These are phyloP conservation scores for Periophthalmodon schlosseri DNA, from an alignment of 2,113 vertebrate species.

Conservation along the genomic window DNA sequence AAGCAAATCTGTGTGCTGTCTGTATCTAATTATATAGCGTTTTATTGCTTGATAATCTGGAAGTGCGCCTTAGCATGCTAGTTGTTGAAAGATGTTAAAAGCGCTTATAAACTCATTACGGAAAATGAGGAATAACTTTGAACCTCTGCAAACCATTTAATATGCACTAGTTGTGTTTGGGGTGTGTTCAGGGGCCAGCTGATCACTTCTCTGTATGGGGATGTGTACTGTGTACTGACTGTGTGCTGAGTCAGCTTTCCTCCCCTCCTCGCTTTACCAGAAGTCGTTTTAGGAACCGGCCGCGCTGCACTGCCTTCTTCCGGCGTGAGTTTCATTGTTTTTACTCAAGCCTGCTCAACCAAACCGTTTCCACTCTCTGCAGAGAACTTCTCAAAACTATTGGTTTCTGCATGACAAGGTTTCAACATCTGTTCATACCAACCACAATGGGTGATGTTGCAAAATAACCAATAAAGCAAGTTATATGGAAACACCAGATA, in stretches of 20 bases:
- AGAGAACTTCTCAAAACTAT: slow-evolving; percentile 7
- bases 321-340: slow-evolving; percentile 55
- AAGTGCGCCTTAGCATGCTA: no score
- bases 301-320: slow-evolving; percentile 40
- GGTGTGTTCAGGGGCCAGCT: slow-evolving; percentile 7
- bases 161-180: background rate
- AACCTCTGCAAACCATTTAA: no score
- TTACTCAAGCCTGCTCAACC: slow-evolving; percentile 36
- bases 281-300: slow-evolving; percentile 63
- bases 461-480: background rate
- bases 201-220: slow-evolving; percentile 36
- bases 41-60: no score
- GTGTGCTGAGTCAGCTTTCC: slow-evolving; percentile 54
- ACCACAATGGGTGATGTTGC: background rate
- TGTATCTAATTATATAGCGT: no score
- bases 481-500: background rate
- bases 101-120: no score
- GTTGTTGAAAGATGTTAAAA: no score
- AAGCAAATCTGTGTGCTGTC: no score
- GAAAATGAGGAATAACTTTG: no score
- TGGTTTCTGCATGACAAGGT: slow-evolving; percentile 1
- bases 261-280: slow-evolving; percentile 58
- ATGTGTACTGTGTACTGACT: slow-evolving; percentile 49
- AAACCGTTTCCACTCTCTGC: slow-evolving; percentile 28
- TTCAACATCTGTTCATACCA: background rate